These are phyloP conservation scores for Hylaeus volcanicus DNA, from an alignment of 1,140 invertebrate species.

Conservation along the genomic window DNA sequence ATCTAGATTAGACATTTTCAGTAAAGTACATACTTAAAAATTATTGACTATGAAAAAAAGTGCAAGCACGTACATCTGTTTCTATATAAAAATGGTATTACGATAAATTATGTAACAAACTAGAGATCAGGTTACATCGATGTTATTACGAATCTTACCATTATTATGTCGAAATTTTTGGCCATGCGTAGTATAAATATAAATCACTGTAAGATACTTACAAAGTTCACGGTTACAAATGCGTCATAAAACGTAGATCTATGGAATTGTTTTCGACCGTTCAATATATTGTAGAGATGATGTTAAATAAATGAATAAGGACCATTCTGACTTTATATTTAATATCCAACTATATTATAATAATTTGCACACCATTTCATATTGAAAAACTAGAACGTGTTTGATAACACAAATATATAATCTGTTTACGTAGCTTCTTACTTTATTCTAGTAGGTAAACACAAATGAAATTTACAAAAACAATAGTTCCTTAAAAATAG, in stretches of 20 bases:
- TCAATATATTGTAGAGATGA: slow-evolving; percentile 62
- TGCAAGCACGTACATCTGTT: slow-evolving; percentile 28
- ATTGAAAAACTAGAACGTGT: slow-evolving; percentile 21
- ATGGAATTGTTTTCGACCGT: slow-evolving; percentile 55
- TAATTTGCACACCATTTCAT: slow-evolving; percentile 14
- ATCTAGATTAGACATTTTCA: slow-evolving; percentile 48
- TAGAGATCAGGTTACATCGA: slow-evolving; percentile 5
- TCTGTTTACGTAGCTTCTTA: slow-evolving; percentile 1
- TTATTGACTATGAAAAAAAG: slow-evolving; percentile 32
- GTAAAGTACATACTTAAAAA: slow-evolving; percentile 30
- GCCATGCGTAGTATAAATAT: slow-evolving; percentile 32
- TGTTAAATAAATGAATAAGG: slow-evolving; percentile 68
- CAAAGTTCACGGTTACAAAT: slow-evolving; percentile 44
- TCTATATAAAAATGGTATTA: slow-evolving; percentile 35
- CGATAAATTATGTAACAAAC: neutral
- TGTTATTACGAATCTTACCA: slow-evolving; percentile 23
- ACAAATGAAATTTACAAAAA: slow-evolving; percentile 46
- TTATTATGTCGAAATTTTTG: slow-evolving; percentile 45
- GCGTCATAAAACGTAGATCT: slow-evolving; percentile 55
- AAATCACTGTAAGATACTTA: slow-evolving; percentile 46
- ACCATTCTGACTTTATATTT: slow-evolving; percentile 37
- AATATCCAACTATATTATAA: slow-evolving; percentile 37
- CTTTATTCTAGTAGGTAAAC: slow-evolving; percentile 29
- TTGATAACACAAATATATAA: slow-evolving; percentile 14
- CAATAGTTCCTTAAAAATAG: slow-evolving; percentile 64